A percentile compares a stretch with the other conserved stretches of the same genome.
Evolutionary conservation across 2,888 invertebrate genomes (phyloP).

Genomic region (Neria commutata): DNA sequence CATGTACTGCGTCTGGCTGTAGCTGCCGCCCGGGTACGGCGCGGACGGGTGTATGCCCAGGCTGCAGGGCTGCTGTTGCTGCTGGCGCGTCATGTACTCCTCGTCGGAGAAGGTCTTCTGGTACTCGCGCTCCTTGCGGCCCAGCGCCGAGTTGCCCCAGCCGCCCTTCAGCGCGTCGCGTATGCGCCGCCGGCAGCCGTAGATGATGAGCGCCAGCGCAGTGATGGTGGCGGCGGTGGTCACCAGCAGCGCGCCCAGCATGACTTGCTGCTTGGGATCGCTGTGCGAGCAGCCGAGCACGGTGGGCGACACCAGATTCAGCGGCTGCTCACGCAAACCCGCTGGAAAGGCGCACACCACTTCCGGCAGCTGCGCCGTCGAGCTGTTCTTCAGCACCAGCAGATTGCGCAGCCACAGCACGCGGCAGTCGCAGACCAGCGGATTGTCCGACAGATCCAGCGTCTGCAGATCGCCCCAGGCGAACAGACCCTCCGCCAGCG

Average conservation of each 20-base stretch:
- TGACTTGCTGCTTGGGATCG: constrained; percentile 79
- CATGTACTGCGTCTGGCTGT: constrained; percentile 63
- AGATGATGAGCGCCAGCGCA: constrained; percentile 74
- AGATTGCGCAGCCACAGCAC: constrained; percentile 80
- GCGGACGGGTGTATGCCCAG: constrained; percentile 49
- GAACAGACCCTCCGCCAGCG: constrained; percentile 78
- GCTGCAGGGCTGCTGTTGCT: constrained; percentile 56
- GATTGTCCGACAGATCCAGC: constrained; percentile 82
- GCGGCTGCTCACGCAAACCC: constrained; percentile 72
- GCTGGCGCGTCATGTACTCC: constrained; percentile 69
- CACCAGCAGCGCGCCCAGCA: constrained; percentile 77
- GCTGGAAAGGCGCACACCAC: constrained; percentile 77
- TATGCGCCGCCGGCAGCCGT: constrained; percentile 78
- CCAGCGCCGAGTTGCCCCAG: constrained; percentile 60
- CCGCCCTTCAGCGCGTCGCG: constrained; percentile 79
- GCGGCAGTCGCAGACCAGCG: constrained; percentile 80
- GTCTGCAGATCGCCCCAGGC: constrained; percentile 78
- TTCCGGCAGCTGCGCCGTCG: constrained; percentile 54
- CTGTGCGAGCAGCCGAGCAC: constrained; percentile 82
- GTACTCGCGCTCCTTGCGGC: constrained; percentile 83
- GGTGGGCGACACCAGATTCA: constrained; percentile 74
- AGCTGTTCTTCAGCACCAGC: constrained; percentile 60
- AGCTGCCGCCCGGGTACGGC: constrained; percentile 46
- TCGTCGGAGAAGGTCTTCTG: constrained; percentile 90
- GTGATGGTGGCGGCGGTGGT: constrained; percentile 75